These are phyloP conservation scores for Mechanitis mazaeus DNA, from an alignment of 2,888 invertebrate genomes.

Conservation along the genomic window DNA sequence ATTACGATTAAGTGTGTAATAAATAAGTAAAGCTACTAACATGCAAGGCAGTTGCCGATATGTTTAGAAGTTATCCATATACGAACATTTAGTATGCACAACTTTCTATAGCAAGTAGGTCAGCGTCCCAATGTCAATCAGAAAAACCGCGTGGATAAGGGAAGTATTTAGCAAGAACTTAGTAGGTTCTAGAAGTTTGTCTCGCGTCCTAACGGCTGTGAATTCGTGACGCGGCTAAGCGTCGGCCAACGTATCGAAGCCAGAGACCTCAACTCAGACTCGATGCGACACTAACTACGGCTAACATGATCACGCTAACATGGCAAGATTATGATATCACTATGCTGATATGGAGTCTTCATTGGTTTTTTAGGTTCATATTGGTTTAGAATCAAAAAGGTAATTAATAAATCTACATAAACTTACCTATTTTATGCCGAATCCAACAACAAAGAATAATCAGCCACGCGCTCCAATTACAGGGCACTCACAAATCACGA, in stretches of 20 bases:
- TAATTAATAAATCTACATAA: conserved; percentile 10
- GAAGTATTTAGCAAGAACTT: conserved; percentile 18
- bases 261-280: conserved; percentile 36
- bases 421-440: conserved; percentile 34
- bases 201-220: conserved; percentile 47
- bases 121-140: conserved; percentile 31
- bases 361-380: neutral
- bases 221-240: conserved; percentile 64
- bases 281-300: conserved; percentile 33
- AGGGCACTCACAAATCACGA: conserved; percentile 74
- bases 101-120: conserved; percentile 42
- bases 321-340: conserved; percentile 32
- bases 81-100: conserved; percentile 23
- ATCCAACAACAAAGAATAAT: conserved; percentile 76
- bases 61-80: neutral
- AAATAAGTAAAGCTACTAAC: conserved; percentile 5
- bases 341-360: neutral
- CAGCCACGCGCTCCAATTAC: conserved; percentile 76
- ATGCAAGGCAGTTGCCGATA: conserved; percentile 2
- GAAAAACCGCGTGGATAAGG: conserved; percentile 30
- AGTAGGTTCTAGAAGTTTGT: conserved; percentile 56
- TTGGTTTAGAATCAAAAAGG: conserved; percentile 1
- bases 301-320: conserved; percentile 62
- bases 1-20: neutral
- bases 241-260: conserved; percentile 52